These are phyloP conservation scores for Ephydatia muelleri DNA, from an alignment of 37 sponge, comb jelly and placozoan species.

Conservation along the genomic window DNA sequence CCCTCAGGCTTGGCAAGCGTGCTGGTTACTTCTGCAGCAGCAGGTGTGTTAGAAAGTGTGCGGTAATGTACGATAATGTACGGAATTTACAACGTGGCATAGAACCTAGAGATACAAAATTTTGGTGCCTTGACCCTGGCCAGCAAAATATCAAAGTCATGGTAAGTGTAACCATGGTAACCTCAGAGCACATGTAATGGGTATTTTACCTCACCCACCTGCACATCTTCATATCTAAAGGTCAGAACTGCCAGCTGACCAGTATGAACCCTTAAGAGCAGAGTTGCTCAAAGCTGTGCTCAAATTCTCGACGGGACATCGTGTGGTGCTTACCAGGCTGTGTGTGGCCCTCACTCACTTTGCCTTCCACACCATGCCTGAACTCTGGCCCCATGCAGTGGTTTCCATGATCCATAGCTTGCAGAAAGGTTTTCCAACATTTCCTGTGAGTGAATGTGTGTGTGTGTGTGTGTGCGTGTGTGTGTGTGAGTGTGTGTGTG, in stretches of 20 bases:
- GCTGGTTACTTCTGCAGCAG: constrained; percentile 65
- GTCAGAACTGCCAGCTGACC: constrained; percentile 59
- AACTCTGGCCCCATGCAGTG: constrained; percentile 71
- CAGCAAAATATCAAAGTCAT: constrained; percentile 50
- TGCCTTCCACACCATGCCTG: constrained; percentile 61
- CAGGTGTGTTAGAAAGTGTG: constrained; percentile 31
- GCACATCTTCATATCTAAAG: constrained; percentile 1
- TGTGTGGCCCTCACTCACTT: constrained; percentile 60
- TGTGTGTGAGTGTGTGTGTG: constrained; percentile 1
- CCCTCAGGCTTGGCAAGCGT: constrained; percentile 48
- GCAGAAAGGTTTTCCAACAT: constrained; percentile 15
- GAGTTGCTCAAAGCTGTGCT: constrained; percentile 60
- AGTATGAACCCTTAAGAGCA: constrained; percentile 44
- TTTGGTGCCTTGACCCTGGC: constrained; percentile 70
- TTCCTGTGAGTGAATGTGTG: constrained; percentile 9
- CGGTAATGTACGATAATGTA: background rate
- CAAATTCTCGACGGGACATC: constrained; percentile 38
- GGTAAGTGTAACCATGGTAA: constrained; percentile 27
- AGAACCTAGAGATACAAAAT: constrained; percentile 52
- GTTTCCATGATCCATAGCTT: constrained; percentile 57
- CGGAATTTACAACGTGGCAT: background rate
- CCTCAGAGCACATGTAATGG: background rate
- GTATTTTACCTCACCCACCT: background rate
- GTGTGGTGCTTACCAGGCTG: constrained; percentile 48
- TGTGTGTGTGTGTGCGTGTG: constrained; percentile 4